Evolutionary conservation across 2,113 vertebrate genomes (phyloP).

Genomic region (Falcunculus frontatus): DNA sequence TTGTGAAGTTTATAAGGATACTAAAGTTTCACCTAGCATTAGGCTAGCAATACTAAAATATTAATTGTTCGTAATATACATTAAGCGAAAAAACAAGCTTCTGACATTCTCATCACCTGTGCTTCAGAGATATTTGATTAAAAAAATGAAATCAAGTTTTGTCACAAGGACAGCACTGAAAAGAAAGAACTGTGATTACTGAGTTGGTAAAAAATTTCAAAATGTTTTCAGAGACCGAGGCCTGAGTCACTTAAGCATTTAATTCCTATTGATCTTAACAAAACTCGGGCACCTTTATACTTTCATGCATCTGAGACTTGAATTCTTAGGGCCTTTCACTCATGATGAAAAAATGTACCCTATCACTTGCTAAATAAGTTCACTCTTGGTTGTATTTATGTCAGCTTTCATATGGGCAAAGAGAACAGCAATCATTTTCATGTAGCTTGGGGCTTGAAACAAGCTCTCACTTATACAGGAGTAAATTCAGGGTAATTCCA

Average conservation of each 20-base stretch:
- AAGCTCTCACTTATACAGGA: conserved; percentile 38
- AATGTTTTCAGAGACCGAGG: not conserved
- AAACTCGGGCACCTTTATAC: not conserved
- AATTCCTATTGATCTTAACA: not conserved
- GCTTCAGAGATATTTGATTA: not conserved
- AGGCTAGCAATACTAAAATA: not conserved
- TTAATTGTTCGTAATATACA: not conserved
- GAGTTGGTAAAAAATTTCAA: not conserved
- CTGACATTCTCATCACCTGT: not conserved
- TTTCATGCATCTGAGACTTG: not conserved
- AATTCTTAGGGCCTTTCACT: not conserved
- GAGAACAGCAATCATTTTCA: conserved; percentile 28
- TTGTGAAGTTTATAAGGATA: not conserved
- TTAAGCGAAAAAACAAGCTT: not conserved
- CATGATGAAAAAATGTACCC: not conserved
- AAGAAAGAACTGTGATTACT: not conserved
- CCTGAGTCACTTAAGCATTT: not conserved
- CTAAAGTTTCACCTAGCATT: not conserved
- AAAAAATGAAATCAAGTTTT: not conserved
- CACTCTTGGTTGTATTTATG: conserved; percentile 2
- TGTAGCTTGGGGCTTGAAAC: conserved; percentile 31
- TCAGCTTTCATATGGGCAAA: conserved; percentile 32
- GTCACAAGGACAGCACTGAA: not conserved
- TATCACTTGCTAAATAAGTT: conserved; percentile 22
- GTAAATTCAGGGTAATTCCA: conserved; percentile 44